phyloP scores from a whole-genome alignment of 2,888 invertebrate species.

The Hedychridium roseum region DNA sequence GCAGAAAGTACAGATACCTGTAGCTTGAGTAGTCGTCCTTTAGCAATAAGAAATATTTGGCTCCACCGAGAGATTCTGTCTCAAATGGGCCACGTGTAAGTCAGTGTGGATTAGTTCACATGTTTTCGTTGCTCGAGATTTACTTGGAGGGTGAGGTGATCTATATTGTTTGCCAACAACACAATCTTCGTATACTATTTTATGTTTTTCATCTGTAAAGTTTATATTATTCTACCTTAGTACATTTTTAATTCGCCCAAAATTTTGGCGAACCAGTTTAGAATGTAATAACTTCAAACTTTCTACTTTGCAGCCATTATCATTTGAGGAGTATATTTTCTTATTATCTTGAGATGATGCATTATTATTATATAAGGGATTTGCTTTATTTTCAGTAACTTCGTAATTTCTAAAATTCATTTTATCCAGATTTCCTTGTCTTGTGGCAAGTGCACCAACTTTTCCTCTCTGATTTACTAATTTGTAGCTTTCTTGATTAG shows the following conservation, averaged over 20 bases:
- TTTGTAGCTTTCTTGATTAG: constrained; percentile 6
- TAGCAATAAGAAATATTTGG: too few relatives aligned
- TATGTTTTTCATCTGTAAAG: background rate
- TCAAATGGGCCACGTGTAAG: constrained; percentile 12
- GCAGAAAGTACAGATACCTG: background rate
- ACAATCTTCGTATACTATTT: constrained; percentile 31
- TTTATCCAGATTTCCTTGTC: constrained; percentile 10
- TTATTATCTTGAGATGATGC: background rate
- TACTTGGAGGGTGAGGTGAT: constrained; percentile 3
- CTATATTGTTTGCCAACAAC: constrained; percentile 15
- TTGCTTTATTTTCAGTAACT: background rate
- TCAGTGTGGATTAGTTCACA: constrained; percentile 15
- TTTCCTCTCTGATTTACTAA: background rate
- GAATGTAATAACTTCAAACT: constrained; percentile 28
- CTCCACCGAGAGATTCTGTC: background rate
- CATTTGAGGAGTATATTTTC: background rate
- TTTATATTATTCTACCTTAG: constrained; percentile 19
- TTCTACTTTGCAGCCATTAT: background rate
- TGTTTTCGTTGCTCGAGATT: background rate
- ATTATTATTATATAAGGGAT: background rate
- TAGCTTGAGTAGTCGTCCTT: background rate
- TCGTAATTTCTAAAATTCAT: background rate
- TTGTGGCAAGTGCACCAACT: constrained; percentile 6
- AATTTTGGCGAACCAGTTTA: constrained; percentile 32
- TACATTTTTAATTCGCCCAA: constrained; percentile 25